These are phyloP conservation scores for Hesperia comma DNA, from an alignment of 2,888 invertebrate genomes.

Conservation along the genomic window DNA sequence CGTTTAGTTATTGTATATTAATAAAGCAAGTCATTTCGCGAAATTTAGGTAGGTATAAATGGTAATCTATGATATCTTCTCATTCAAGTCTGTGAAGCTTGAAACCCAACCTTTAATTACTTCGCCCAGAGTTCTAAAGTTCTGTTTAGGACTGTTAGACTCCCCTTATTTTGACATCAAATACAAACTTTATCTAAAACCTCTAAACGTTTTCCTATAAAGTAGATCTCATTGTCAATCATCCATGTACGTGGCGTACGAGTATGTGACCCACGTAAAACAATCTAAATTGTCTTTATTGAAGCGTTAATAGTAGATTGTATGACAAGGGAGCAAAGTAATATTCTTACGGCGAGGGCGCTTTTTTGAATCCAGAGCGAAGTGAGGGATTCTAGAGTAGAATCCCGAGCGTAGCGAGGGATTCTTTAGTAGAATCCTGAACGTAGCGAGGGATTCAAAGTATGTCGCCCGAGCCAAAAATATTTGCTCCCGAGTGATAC, in stretches of 20 bases:
- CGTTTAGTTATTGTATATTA: not conserved
- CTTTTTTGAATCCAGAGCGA: no score
- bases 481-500: no score
- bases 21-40: not conserved
- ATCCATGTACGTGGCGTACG: conserved; percentile 27
- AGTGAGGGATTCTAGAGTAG: no score
- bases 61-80: not conserved
- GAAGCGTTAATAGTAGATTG: conserved; percentile 34
- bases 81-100: conserved; percentile 1
- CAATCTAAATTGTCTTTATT: conserved; percentile 34
- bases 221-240: conserved; percentile 25
- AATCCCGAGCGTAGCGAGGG: no score
- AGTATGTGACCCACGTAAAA: no score
- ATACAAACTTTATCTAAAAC: not conserved
- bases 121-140: not conserved
- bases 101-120: conserved; percentile 12
- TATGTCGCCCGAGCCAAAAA: no score
- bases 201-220: conserved; percentile 17
- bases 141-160: not conserved
- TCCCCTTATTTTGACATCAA: not conserved
- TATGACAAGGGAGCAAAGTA: no score
- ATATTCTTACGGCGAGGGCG: no score
- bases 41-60: not conserved
- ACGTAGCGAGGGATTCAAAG: no score
- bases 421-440: no score